Conservation (phyloP, 2,113 vertebrate species). For the Marmota monax region DNA sequence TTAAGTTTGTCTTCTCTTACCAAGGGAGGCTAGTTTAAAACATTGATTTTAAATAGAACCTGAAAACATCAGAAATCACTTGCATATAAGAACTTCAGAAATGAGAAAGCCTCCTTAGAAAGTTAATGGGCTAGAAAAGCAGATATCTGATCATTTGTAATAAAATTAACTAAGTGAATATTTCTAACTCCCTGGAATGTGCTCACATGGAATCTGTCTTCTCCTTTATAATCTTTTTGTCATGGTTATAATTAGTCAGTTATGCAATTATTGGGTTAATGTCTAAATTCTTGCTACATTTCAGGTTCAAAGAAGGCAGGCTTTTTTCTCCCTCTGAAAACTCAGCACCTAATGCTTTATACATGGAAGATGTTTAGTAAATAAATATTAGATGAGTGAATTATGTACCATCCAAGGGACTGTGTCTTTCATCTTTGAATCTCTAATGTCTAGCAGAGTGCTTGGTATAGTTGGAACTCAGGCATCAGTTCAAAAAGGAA, state of each 20-base stretch:
- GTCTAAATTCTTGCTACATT: neutral
- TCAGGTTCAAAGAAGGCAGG: neutral
- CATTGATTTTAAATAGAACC: slow-evolving; percentile 20
- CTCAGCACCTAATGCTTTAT: neutral
- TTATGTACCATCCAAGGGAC: neutral
- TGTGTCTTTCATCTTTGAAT: neutral
- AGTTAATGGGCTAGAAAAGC: neutral
- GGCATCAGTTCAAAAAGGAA: neutral
- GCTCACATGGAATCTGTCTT: neutral
- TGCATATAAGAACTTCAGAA: neutral
- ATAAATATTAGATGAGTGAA: slow-evolving; percentile 26
- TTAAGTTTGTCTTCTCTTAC: neutral
- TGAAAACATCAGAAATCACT: neutral
- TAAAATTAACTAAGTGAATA: neutral
- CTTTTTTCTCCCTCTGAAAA: neutral
- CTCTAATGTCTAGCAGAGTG: neutral
- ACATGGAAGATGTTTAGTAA: neutral
- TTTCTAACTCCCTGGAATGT: neutral
- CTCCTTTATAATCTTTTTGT: neutral
- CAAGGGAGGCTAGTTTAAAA: neutral
- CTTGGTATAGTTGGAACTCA: neutral
- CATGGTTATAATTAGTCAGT: neutral
- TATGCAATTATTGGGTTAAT: neutral
- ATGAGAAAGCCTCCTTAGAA: neutral
- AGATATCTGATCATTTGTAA: neutral